These are phyloP conservation scores for Poecilia gillii DNA, from an alignment of 2,797 vertebrate species.

Conservation along the genomic window DNA sequence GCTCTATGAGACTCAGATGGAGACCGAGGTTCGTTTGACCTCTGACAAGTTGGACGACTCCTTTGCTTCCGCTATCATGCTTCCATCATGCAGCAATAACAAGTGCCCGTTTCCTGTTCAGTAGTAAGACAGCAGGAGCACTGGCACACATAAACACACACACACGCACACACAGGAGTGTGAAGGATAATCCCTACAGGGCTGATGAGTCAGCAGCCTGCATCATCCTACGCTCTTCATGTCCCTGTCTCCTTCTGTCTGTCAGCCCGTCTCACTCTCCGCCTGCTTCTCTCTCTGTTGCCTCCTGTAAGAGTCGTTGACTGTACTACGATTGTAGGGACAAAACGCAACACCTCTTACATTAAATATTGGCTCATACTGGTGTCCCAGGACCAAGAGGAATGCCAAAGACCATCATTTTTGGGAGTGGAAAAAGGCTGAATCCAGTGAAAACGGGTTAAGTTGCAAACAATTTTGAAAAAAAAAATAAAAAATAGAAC, in stretches of 20 bases:
- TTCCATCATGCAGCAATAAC: constrained; percentile 47
- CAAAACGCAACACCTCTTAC: constrained; percentile 3
- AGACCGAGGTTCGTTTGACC: constrained; percentile 2
- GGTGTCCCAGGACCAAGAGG: background rate
- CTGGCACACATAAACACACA: constrained; percentile 11
- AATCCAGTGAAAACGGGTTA: background rate
- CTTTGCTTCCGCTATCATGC: constrained; percentile 34
- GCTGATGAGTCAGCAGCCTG: constrained; percentile 73
- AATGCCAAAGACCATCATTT: background rate
- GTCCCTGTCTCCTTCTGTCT: constrained; percentile 41
- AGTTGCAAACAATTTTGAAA: background rate
- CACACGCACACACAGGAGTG: constrained; percentile 9
- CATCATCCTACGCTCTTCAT: constrained; percentile 60
- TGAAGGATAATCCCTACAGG: constrained; percentile 60
- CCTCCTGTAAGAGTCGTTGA: constrained; percentile 8
- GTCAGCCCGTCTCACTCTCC: constrained; percentile 18
- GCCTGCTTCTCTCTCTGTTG: constrained; percentile 27
- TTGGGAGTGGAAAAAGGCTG: background rate
- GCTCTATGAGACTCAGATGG: background rate
- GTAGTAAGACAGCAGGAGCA: constrained; percentile 32
- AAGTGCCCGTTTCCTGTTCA: constrained; percentile 27
- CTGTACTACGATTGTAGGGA: constrained; percentile 7
- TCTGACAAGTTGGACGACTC: constrained; percentile 4
- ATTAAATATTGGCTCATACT: constrained; percentile 1
- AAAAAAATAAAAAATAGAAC: background rate